Conservation (phyloP, 2,113 vertebrate genomes). For the Scomber scombrus region DNA sequence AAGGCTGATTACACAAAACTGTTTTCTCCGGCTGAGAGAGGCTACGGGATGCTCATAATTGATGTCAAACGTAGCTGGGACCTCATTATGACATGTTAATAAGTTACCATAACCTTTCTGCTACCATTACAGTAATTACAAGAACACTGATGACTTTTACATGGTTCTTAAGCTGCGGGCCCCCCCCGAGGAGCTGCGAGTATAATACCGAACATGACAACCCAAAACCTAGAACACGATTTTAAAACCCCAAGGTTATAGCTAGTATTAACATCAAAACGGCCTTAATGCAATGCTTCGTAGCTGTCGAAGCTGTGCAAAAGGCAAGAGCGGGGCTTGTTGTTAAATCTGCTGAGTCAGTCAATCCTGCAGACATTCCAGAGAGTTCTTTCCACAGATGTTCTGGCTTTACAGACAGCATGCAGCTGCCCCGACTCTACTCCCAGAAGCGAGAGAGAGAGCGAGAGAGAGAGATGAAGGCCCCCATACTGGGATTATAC, state of each 20-base stretch:
- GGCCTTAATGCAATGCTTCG: conserved; percentile 22
- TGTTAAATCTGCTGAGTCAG: conserved; percentile 70
- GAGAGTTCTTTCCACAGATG: conserved; percentile 72
- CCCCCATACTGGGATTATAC: conserved; percentile 43
- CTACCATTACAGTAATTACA: conserved; percentile 74
- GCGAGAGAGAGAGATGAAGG: conserved; percentile 2
- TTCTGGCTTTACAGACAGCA: conserved; percentile 67
- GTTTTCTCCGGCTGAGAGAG: conserved; percentile 38
- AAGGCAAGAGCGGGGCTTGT: conserved; percentile 9
- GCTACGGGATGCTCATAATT: conserved; percentile 67
- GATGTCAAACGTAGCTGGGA: conserved; percentile 67
- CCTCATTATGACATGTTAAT: conserved; percentile 78
- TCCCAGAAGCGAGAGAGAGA: conserved; percentile 31
- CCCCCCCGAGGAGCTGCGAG: conserved; percentile 41
- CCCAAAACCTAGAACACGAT: conserved; percentile 48
- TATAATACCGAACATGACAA: conserved; percentile 60
- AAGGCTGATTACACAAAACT: conserved; percentile 3
- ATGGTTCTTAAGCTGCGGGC: conserved; percentile 54
- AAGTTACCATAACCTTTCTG: conserved; percentile 72
- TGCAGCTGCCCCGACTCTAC: conserved; percentile 49
- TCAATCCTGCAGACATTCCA: conserved; percentile 57
- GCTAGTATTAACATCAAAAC: conserved; percentile 28
- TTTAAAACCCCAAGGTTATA: conserved; percentile 55
- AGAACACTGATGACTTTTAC: conserved; percentile 70
- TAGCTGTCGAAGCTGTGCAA: conserved; percentile 18